Conservation (phyloP, 2,797 vertebrate species). For the Enteromius radiatus region DNA sequence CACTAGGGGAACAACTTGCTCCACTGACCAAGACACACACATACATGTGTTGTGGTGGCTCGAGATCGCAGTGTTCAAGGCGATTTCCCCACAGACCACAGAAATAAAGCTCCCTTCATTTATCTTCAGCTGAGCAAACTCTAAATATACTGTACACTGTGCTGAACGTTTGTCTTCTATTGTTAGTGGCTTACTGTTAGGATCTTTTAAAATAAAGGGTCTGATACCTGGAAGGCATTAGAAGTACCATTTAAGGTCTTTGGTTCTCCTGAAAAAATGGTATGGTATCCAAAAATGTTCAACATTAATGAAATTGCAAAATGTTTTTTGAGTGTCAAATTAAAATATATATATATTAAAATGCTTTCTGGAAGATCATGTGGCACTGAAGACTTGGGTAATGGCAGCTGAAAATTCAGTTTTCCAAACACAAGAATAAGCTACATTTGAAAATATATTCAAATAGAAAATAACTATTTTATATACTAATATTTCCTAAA, state of each 20-base stretch:
- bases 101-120: conserved; percentile 33
- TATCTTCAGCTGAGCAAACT: conserved; percentile 25
- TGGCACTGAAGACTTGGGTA: neutral
- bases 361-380: neutral
- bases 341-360: neutral
- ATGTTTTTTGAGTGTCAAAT: neutral
- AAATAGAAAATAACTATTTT: neutral
- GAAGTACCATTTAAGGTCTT: neutral
- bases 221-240: neutral
- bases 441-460: neutral
- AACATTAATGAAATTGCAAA: neutral
- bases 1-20: conserved; percentile 48
- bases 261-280: neutral
- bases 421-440: neutral
- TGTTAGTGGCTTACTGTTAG: conserved; percentile 1
- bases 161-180: conserved; percentile 23
- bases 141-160: conserved; percentile 11
- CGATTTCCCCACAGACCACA: conserved; percentile 48
- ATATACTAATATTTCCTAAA: neutral
- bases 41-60: conserved; percentile 37
- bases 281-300: neutral
- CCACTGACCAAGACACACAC: conserved; percentile 60
- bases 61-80: conserved; percentile 41
- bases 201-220: neutral
- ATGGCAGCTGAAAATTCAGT: neutral